Evolutionary conservation across 2,797 vertebrate species (phyloP), one percentile per base, ranked within the genome.

Genomic region (Mus spretus): DNA sequence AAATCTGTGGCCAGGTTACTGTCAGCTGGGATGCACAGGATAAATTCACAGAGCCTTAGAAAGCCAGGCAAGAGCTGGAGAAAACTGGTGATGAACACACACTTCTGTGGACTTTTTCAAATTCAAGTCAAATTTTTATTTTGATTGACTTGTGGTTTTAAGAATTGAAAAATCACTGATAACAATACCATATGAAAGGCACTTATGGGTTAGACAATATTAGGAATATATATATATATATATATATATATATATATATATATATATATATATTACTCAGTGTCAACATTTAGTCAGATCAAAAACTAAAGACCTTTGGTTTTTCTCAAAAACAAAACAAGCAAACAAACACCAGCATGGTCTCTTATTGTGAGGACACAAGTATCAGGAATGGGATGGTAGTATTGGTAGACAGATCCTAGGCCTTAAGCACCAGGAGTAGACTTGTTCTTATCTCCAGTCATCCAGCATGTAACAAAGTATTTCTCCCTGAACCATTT

Each of bases 401-500:
- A 63, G 31, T 26, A 40, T 59, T 2, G 0, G 63, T 37, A 89
- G 91, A 72, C 77, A 70, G 83, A 67, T 13, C 5, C 91, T 26
- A 31, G 17, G 40, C 88, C 91, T 19, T 79, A 90, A 0, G 0
- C 90, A 55, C 55, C 88, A 83, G 74, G 74, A 96, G 40, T 22
- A 74, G 61, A 55, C 22, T 59, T 50, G 22, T 83, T 87, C 87
- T 75, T 82, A 96, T 95, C 50, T 88, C 53, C 74, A 96, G 91
- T 94, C 95, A 97, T 75, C 77, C 47, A 65, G 40, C 74, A 90
- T 89, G 75, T 97, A 98, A 95, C 37, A 95, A 98, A 98, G 93
- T 79, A 86, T 84, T 96, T 82, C 50, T 95, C 37, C 87, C 84
- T 83, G 92, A 98, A 89, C 91, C 92, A 22, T 37, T 11, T 47